Conservation (phyloP, 2,113 vertebrate genomes). For the Carettochelys insculpta region DNA sequence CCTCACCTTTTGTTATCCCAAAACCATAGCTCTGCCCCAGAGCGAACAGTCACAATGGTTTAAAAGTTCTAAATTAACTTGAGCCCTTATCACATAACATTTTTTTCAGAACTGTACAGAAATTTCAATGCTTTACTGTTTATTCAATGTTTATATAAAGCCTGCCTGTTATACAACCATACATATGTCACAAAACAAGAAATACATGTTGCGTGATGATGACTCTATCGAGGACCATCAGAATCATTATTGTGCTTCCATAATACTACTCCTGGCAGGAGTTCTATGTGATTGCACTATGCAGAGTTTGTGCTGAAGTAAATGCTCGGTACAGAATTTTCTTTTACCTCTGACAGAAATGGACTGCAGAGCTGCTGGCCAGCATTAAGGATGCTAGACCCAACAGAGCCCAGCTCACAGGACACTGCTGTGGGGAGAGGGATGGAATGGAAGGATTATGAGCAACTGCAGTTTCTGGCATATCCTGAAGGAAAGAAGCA, state of each 20-base stretch:
- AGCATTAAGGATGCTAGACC: too few relatives aligned
- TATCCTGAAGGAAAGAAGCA: too few relatives aligned
- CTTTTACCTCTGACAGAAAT: too few relatives aligned
- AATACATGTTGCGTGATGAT: not conserved
- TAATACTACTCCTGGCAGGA: not conserved
- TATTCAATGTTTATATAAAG: not conserved
- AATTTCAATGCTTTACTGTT: not conserved
- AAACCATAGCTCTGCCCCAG: not conserved
- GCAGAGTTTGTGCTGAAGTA: too few relatives aligned
- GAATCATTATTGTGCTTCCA: not conserved
- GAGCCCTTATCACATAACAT: not conserved
- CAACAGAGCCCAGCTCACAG: too few relatives aligned
- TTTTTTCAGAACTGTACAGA: not conserved
- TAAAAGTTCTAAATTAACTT: not conserved
- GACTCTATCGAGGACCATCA: not conserved
- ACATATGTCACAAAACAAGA: not conserved
- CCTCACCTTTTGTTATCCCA: not conserved
- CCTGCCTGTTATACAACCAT: not conserved
- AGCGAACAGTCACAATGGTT: not conserved
- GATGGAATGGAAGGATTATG: too few relatives aligned
- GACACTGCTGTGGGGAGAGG: too few relatives aligned
- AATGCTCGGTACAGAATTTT: too few relatives aligned
- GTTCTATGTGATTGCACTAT: too few relatives aligned
- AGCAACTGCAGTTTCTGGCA: too few relatives aligned
- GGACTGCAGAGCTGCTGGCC: too few relatives aligned